A percentile compares a stretch with the other conserved stretches of the same genome.
These are phyloP conservation scores for Bursaphelenchus okinawaensis DNA, from an alignment of 2,888 invertebrate genomes.

Conservation along the genomic window DNA sequence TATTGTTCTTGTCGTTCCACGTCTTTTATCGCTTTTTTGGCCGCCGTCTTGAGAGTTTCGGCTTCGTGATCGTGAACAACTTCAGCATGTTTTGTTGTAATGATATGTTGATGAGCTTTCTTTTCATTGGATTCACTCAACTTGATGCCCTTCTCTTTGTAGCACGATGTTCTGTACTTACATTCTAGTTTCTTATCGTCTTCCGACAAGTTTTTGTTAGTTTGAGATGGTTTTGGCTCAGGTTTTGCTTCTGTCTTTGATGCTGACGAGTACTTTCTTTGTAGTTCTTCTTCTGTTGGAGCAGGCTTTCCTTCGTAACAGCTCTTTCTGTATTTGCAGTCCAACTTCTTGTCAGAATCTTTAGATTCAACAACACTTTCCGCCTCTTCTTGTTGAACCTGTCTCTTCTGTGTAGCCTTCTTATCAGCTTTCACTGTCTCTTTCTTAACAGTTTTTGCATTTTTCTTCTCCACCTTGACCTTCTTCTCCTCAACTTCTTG, in stretches of 20 bases:
- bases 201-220: not conserved
- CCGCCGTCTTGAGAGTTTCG: constrained; percentile 1
- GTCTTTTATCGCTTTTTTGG: not conserved
- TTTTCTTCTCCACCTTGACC: constrained; percentile 10
- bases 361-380: too few relatives aligned
- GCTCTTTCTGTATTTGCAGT: constrained; percentile 10
- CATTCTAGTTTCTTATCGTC: not conserved
- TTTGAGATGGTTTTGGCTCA: not conserved
- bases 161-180: not conserved
- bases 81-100: not conserved
- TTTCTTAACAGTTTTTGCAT: constrained; percentile 13
- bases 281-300: not conserved
- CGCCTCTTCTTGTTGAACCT: not conserved
- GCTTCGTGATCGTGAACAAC: not conserved
- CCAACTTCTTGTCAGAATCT: constrained; percentile 1
- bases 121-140: not conserved
- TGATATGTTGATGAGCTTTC: not conserved
- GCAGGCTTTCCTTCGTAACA: constrained; percentile 5
- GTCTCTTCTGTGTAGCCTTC: constrained; percentile 2
- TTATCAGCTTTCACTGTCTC: not conserved
- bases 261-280: not conserved
- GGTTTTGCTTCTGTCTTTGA: too few relatives aligned
- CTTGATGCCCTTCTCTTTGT: not conserved
- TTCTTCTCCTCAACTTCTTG: constrained; percentile 42
- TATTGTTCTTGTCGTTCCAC: constrained; percentile 10